Percentiles rank a stretch among this genome's conserved stretches.
Conservation (phyloP, 2,113 vertebrate species). For the Proterorhinus semilunaris region DNA sequence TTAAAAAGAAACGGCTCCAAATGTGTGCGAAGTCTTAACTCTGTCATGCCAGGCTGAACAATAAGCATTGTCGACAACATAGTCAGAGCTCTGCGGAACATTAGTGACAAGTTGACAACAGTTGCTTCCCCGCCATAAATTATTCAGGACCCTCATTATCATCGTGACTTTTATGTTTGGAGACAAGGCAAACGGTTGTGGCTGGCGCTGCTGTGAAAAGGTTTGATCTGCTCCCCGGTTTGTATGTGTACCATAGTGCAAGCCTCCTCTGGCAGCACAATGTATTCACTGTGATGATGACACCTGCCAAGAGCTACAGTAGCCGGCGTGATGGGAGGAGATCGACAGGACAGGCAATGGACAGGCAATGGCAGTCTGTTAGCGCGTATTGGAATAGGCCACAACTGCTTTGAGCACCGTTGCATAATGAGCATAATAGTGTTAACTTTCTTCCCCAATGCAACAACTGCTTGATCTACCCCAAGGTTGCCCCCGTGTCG, state of each 20-base stretch:
- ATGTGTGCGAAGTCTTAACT: background rate
- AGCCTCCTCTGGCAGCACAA: conserved; percentile 12
- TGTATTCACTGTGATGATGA: background rate
- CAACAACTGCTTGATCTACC: background rate
- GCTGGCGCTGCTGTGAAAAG: conserved; percentile 5
- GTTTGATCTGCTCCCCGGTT: conserved; percentile 3
- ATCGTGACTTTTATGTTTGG: conserved; percentile 19
- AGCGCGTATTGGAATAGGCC: background rate
- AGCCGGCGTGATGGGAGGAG: conserved; percentile 8
- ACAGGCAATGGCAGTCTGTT: too few species aligned
- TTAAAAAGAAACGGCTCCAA: background rate
- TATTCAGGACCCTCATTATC: conserved; percentile 32
- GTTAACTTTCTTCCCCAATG: background rate
- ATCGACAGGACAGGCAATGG: background rate
- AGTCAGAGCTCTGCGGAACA: conserved; percentile 10
- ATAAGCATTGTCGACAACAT: background rate
- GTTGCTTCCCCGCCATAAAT: conserved; percentile 33
- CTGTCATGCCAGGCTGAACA: background rate
- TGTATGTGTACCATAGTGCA: background rate
- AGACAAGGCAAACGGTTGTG: conserved; percentile 8
- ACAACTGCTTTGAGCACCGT: background rate
- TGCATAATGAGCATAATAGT: background rate
- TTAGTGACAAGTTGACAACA: conserved; percentile 12
- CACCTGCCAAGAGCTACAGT: conserved; percentile 7
- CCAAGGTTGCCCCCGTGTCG: too few species aligned